Evolutionary conservation across 2,797 vertebrate species (phyloP), one percentile per base, ranked within the genome.

Genomic region (Buphagus erythrorhynchus): DNA sequence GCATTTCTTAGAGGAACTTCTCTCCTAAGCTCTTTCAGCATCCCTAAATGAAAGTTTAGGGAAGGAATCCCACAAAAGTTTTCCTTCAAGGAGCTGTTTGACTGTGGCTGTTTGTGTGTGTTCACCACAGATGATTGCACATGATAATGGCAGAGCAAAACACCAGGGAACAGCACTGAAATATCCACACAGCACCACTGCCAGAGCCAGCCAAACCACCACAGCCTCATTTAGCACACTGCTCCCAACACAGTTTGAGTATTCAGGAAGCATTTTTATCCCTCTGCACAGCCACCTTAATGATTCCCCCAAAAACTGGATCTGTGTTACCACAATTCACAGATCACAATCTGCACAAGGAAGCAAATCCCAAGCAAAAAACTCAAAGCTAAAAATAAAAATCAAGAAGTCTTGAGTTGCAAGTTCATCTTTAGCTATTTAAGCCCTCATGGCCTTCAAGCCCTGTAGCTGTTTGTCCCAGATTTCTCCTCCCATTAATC

Each of bases 111-210:
- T 3, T 54, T 2, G 1, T 46, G n/a, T 42, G 33, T 90, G 86
- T 7, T 81, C 26, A 54, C 61, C 86, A 36, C 93, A 86, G 85
- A 63, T 26, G 61, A 94, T 9, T 92, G 92, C 94, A 88, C 31
- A 29, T 0, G 52, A 36, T 77, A 91, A 96, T 79, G 74, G 58
- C 43, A 91, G 16, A 92, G 92, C 74, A 54, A 29, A 67, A 1
- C 68, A 49, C 19, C 5, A 21, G 63, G 83, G 81, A 92, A 95
- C 91, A 94, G 4, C 6, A 42, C 81, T 22, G 40, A 91, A 95
- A 31, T 6, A 92, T 49, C 54, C 87, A 16, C 74, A 48, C 20
- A 3, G 2, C 9, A 38, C 58, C 94, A 69, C 77, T 66, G 71
- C 68, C 51, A 92, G 46, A 78, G 59, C 69, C 21, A 29, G 6